Conservation (phyloP, 2,113 vertebrate genomes). For the Irena cyanogastra region DNA sequence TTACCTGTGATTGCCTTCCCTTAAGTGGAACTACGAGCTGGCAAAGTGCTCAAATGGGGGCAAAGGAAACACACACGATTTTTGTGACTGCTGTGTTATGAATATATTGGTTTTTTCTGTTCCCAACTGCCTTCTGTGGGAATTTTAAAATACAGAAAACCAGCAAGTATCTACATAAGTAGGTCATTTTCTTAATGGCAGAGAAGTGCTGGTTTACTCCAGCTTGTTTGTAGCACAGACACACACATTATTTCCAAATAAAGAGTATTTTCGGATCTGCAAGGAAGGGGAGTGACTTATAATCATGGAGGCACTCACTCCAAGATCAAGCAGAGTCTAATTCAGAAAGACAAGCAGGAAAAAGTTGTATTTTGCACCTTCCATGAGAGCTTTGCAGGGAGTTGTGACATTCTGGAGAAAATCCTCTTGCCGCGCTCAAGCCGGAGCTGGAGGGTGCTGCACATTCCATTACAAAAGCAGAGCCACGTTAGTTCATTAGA, state of each 20-base stretch:
- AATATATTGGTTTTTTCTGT: neutral
- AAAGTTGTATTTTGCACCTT: neutral
- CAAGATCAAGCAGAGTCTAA: conserved; percentile 39
- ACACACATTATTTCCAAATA: neutral
- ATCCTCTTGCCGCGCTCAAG: neutral
- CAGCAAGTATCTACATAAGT: neutral
- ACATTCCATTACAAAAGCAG: conserved; percentile 27
- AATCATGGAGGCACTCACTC: neutral
- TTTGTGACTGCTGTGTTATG: neutral
- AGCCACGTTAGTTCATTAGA: conserved; percentile 35
- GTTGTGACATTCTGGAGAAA: conserved; percentile 13
- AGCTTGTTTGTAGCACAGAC: neutral
- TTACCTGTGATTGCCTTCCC: neutral
- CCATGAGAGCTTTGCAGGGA: conserved; percentile 40
- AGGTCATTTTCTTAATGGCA: neutral
- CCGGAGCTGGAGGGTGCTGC: neutral
- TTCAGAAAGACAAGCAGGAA: conserved; percentile 56
- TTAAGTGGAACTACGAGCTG: neutral
- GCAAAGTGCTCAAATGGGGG: neutral
- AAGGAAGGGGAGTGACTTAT: neutral
- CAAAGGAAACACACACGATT: neutral
- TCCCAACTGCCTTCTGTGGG: neutral
- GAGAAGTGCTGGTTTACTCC: neutral
- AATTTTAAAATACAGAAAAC: neutral
- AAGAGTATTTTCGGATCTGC: neutral